Evolutionary conservation across 2,113 vertebrate species (phyloP), one percentile per base, ranked within the genome.

Genomic region (Hypomesus transpacificus): DNA sequence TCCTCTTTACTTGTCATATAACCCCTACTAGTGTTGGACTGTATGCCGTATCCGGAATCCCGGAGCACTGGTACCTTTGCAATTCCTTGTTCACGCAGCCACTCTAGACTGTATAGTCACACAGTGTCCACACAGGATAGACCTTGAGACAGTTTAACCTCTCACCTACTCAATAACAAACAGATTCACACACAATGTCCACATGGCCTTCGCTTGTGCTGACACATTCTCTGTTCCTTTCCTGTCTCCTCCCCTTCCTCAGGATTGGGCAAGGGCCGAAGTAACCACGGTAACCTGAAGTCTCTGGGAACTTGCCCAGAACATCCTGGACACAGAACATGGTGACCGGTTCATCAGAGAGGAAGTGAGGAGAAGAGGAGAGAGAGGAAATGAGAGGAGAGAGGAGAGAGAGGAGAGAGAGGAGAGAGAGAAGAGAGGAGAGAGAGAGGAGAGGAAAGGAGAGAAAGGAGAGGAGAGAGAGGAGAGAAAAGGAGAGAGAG

Each of bases 211-310:
- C 63, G 75, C 71, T 80, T 70, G 16, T 72, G 75, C 75, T 68
- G 85, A 86, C 78, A 63, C 53, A 67, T 59, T 60, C 64, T 34
- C 26, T 76, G 73, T 69, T 76, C 70, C 75, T 82, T 84, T 83
- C 50, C 74, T 68, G 1, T 76, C 76, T 68, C 87, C 84, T 86
- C 85, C 31, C 31, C 31, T 34, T 34, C 31, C 31, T 34, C 31
- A 34, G 31, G 31, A 34, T 7, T 34, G 31, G 31, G 6, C 31
- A 34, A 5, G 31, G 7, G 31, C 84, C 69, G 20, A 34, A 21
- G 28, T 31, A 52, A 46, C 46, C 28, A 60, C 57, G 58, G 68
- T 31, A 53, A 54, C 58, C 14, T 8, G 18, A 64, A 26, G 70
- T 68, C 21, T 69, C 60, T 71, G 57, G 52, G 34, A 72, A 71